A percentile compares a stretch with the other conserved stretches of the same genome.
Conservation (phyloP, 2,888 invertebrate species). For the Arge pagana region DNA sequence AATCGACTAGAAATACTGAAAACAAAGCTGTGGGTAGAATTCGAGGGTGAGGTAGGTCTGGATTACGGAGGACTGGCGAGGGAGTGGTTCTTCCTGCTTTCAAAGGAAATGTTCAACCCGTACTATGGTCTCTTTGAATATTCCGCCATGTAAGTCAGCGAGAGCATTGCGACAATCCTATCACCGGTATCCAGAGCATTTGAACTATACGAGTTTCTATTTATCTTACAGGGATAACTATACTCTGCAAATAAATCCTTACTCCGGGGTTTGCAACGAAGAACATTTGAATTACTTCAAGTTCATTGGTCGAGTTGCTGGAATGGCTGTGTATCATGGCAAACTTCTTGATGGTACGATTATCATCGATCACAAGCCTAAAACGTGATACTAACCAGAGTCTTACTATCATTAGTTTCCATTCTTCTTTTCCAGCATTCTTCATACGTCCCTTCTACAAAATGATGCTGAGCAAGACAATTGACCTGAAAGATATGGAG, state of each 20-base stretch:
- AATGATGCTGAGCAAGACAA: conserved; percentile 97
- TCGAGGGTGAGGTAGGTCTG: conserved; percentile 94
- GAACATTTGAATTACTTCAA: conserved; percentile 98
- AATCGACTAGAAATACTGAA: conserved; percentile 90
- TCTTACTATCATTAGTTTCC: too few relatives aligned
- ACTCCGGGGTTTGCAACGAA: conserved; percentile 96
- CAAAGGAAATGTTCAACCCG: conserved; percentile 99
- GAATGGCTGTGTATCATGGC: conserved; percentile 99
- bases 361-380: conserved; percentile 2
- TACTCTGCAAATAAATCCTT: conserved; percentile 97
- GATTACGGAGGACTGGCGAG: conserved; percentile 97
- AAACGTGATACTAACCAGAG: background rate
- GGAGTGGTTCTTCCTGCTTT: conserved; percentile 98
- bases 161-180: background rate
- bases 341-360: conserved; percentile 96
- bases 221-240: conserved; percentile 82
- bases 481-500: conserved; percentile 97
- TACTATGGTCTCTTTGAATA: conserved; percentile 99
- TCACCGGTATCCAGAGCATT: conserved; percentile 3
- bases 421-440: conserved; percentile 73
- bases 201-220: conserved; percentile 8
- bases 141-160: conserved; percentile 87
- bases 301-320: conserved; percentile 96
- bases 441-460: conserved; percentile 99
- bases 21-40: conserved; percentile 98